Evolutionary conservation across 1,140 invertebrate species (phyloP), one percentile per base, ranked within the genome.

Genomic region (Drosophila repletoides): DNA sequence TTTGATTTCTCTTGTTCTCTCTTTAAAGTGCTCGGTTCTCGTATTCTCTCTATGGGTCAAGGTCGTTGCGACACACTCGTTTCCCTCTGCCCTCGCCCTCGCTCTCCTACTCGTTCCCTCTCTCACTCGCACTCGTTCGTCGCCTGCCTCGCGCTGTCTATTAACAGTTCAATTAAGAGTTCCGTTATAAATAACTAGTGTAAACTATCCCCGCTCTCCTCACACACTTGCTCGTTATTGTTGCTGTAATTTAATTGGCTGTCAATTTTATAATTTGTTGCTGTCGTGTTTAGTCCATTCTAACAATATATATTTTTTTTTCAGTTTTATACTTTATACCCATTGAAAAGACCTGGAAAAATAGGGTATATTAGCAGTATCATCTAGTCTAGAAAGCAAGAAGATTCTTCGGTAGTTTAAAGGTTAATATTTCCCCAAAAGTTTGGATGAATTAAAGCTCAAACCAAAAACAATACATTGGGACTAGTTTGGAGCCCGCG

Each of bases 21-120:
- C 17, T 26, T 17, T 33, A 6, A 21, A 6, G 2, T 2, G 4
- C 12, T 10, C 17, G 2, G 19, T 31, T 46, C n/a, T 22, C 19
- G 5, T 33, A 28, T 40, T 52, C 48, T 14, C 41, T 9, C 34
- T 59, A 49, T 81, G 55, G 74, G 76, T 81, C 76, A 81, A 72
- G 76, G 72, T 71, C 76, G 41, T 14, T 9, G 14, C 21, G 55
- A 63, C 24, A 48, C 40, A 49, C 40, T n/a, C n/a, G n/a, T n/a
- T n/a, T n/a, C n/a, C n/a, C n/a, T n/a, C n/a, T n/a, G n/a, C n/a
- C n/a, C n/a, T n/a, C n/a, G n/a, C n/a, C n/a, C n/a, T n/a, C n/a
- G n/a, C n/a, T n/a, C n/a, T n/a, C n/a, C n/a, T n/a, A n/a, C n/a
- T n/a, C n/a, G n/a, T n/a, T n/a, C n/a, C n/a, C n/a, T n/a, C n/a